Evolutionary conservation across 2,113 vertebrate genomes (phyloP).

Genomic region (Hymenochirus boettgeri): DNA sequence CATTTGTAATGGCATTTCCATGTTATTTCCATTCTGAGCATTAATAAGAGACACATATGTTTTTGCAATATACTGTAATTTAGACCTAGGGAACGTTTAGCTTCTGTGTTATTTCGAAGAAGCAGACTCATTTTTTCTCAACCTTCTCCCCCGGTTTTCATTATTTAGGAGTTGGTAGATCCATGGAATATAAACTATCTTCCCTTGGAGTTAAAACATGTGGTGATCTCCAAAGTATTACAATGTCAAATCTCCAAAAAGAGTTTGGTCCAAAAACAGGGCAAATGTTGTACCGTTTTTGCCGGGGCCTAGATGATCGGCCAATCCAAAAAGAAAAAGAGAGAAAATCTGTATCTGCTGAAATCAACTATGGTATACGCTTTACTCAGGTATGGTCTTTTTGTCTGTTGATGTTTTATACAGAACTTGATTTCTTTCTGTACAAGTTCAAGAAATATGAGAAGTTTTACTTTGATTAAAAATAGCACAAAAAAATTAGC

Average conservation of each 20-base stretch:
- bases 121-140: too few relatives aligned
- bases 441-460: too few relatives aligned
- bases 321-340: conserved; percentile 89
- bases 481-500: too few relatives aligned
- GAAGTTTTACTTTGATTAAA: too few relatives aligned
- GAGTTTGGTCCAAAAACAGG: conserved; percentile 94
- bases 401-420: neutral
- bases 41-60: too few relatives aligned
- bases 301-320: conserved; percentile 89
- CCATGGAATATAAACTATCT: conserved; percentile 83
- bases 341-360: conserved; percentile 93
- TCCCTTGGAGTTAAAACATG: conserved; percentile 84
- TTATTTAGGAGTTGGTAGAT: conserved; percentile 81
- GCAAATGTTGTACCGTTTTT: conserved; percentile 91
- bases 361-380: conserved; percentile 97
- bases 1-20: too few relatives aligned
- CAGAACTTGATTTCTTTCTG: neutral
- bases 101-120: too few relatives aligned
- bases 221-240: conserved; percentile 86
- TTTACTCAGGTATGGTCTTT: conserved; percentile 75
- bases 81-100: too few relatives aligned
- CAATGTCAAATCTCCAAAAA: conserved; percentile 85
- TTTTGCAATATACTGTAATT: too few relatives aligned
- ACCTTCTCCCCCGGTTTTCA: too few relatives aligned
- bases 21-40: too few relatives aligned